Percentiles rank a stretch among this genome's conserved stretches.
Evolutionary conservation across 2,797 vertebrate species (phyloP).

Genomic region (Chaetophractus vellerosus): DNA sequence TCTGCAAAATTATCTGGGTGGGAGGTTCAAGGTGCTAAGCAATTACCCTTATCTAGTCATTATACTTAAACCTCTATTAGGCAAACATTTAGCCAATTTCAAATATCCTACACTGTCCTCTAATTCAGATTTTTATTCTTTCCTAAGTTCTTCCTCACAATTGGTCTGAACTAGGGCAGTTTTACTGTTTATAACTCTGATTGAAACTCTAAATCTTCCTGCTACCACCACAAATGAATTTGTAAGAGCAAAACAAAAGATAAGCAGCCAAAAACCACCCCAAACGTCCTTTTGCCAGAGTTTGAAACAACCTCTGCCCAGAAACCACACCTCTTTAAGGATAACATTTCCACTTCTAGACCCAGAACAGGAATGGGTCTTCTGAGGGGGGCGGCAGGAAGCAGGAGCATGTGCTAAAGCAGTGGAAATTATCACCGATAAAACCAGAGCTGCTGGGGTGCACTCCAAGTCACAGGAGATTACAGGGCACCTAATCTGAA

Average conservation of each 20-base stretch:
- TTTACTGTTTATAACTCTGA: constrained; percentile 34
- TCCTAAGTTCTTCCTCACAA: background rate
- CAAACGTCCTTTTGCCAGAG: background rate
- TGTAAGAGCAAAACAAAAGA: constrained; percentile 9
- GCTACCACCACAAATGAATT: background rate
- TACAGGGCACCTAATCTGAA: constrained; percentile 52
- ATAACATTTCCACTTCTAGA: background rate
- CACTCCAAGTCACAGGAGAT: constrained; percentile 23
- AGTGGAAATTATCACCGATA: constrained; percentile 7
- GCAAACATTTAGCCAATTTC: background rate
- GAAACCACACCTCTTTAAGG: background rate
- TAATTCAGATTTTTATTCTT: background rate
- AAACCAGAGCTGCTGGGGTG: background rate
- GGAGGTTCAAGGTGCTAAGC: constrained; percentile 32
- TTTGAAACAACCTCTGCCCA: background rate
- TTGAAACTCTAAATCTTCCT: background rate
- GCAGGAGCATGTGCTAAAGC: background rate
- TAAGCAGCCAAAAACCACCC: background rate
- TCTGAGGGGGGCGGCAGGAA: background rate
- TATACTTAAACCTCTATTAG: constrained; percentile 8
- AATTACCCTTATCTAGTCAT: constrained; percentile 32
- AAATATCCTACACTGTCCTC: background rate
- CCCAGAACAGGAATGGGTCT: background rate
- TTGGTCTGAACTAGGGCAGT: background rate
- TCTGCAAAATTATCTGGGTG: background rate